These are phyloP conservation scores for Puntigrus tetrazona DNA, from an alignment of 2,113 vertebrate genomes.

Conservation along the genomic window DNA sequence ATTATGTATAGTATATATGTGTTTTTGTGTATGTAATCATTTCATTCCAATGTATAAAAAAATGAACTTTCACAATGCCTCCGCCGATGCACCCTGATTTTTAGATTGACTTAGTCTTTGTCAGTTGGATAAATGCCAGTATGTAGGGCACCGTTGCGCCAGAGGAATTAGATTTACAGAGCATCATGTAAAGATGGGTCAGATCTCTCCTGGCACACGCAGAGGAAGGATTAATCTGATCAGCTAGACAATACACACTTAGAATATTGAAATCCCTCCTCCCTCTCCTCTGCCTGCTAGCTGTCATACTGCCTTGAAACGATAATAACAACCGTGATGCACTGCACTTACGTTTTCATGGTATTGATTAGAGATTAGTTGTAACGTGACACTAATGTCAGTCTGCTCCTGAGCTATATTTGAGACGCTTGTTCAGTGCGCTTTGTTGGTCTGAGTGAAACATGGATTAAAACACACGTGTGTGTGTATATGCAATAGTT, in stretches of 20 bases:
- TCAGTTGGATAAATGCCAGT: slow-evolving; percentile 56
- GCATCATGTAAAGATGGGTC: slow-evolving; percentile 24
- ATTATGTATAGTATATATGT: too few relatives aligned
- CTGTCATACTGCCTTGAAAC: slow-evolving; percentile 13
- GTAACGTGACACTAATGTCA: slow-evolving; percentile 5
- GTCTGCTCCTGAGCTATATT: slow-evolving; percentile 4
- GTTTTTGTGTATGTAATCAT: too few relatives aligned
- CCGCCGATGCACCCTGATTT: neutral
- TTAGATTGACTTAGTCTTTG: slow-evolving; percentile 40
- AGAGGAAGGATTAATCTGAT: slow-evolving; percentile 25
- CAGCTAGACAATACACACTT: neutral
- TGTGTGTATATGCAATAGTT: neutral
- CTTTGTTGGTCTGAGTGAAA: neutral
- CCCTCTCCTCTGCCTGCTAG: neutral
- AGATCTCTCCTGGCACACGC: neutral
- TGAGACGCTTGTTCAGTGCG: neutral
- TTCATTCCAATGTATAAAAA: too few relatives aligned
- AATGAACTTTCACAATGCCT: neutral
- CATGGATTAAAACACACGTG: neutral
- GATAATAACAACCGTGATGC: neutral
- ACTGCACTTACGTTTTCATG: neutral
- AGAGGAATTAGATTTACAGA: slow-evolving; percentile 31
- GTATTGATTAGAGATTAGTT: neutral
- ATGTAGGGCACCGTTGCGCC: slow-evolving; percentile 67
- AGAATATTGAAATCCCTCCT: neutral